Conservation (phyloP, 2,113 vertebrate species). For the Hemiscyllium ocellatum region DNA sequence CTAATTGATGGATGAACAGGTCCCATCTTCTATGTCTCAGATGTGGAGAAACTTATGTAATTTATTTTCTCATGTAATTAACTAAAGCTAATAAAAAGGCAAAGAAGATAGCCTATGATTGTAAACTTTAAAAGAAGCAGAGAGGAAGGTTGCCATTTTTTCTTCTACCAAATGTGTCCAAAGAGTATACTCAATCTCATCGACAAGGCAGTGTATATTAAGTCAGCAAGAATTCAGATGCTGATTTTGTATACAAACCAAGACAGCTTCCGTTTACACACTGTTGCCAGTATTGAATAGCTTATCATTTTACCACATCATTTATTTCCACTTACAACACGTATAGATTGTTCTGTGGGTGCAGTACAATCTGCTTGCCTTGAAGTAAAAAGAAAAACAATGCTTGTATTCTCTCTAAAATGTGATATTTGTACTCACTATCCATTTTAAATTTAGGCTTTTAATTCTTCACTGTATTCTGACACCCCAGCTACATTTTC, state of each 20-base stretch:
- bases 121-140: not conserved
- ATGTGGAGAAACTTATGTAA: too few species aligned
- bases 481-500: not conserved
- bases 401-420: not conserved
- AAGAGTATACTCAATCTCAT: not conserved
- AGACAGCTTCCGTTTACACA: not conserved
- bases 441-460: not conserved
- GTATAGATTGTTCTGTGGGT: not conserved
- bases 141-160: not conserved
- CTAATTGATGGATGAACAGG: too few species aligned
- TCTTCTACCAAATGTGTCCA: not conserved
- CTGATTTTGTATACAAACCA: not conserved
- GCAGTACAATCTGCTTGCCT: not conserved
- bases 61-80: not conserved
- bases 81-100: too few species aligned
- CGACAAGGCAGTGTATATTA: not conserved
- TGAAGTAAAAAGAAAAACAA: not conserved
- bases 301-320: not conserved
- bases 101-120: too few species aligned
- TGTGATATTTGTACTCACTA: not conserved
- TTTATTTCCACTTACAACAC: not conserved
- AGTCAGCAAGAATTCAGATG: constrained; percentile 4
- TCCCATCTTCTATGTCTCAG: too few species aligned
- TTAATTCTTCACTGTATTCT: not conserved
- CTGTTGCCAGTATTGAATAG: not conserved